phyloP scores from a whole-genome alignment of 2,797 vertebrate genomes.

The Sylvilagus floridanus region DNA sequence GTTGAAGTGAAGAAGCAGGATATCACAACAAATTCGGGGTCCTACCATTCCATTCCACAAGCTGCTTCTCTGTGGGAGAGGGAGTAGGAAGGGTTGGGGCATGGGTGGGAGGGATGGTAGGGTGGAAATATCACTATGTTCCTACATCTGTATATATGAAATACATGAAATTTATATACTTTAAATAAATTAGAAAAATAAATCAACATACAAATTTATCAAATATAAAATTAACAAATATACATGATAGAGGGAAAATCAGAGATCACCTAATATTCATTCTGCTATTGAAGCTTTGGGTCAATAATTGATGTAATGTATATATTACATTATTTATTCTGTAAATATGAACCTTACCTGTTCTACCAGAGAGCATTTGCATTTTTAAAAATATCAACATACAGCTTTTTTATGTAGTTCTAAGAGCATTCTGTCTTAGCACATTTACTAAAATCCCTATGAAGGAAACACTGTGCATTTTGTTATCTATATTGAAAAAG shows the following conservation, averaged over 20 bases:
- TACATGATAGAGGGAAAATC: background rate
- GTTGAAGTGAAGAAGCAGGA: background rate
- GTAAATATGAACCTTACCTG: background rate
- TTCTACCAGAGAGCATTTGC: background rate
- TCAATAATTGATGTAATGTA: background rate
- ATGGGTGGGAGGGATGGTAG: too few relatives aligned
- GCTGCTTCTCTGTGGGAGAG: background rate
- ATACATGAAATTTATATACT: too few relatives aligned
- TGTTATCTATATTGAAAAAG: background rate
- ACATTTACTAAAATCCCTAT: background rate
- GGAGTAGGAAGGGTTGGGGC: too few relatives aligned
- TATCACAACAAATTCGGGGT: background rate
- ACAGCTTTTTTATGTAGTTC: conserved; percentile 38
- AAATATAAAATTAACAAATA: conserved; percentile 21
- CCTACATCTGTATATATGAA: too few relatives aligned
- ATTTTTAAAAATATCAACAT: conserved; percentile 16
- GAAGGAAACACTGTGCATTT: background rate
- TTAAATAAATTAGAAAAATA: too few relatives aligned
- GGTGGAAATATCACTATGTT: too few relatives aligned
- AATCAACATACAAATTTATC: background rate
- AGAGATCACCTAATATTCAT: background rate
- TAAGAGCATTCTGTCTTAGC: background rate
- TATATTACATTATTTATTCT: background rate
- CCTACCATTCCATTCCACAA: background rate
- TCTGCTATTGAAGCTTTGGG: background rate